Base-by-base conservation (phyloP, 1,140 invertebrate species). In the Cotesia chilonis region DNA sequence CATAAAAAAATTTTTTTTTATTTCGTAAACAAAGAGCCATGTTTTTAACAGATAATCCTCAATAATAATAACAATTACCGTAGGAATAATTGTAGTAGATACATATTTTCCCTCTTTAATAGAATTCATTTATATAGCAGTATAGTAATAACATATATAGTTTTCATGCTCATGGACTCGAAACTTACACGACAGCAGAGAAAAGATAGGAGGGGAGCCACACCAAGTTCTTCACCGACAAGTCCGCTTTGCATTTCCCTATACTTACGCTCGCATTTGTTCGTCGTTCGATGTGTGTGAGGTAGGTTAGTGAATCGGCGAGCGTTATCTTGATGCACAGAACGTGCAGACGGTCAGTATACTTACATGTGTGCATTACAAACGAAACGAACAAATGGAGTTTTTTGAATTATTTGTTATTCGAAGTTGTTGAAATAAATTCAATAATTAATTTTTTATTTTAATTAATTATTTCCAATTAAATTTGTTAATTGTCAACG, bases 271-370 rank as follows among this genome's bases (percentile, higher is more conserved):
- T 51, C 60, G 59, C 68, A 41, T 60, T 70, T 59, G 61, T 52
- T 65, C 70, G 70, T 76, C 60, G 63, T 17, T 66, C 35, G 75
- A 73, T 75, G 69, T 75, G 75, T 77, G 78, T 81, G 81, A 82
- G 82, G 82, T 79, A 82, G 81, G 82, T 82, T 82, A 83, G 82
- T 81, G 80, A 82, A 82, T 82, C 79, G 78, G 76, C 78, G 74
- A 77, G 79, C 78, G 79, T 80, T 82, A 82, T 82, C 79, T 80
- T 78, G 75, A 80, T 82, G 80, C 78, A 80, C 80, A 70, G 76
- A 74, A 80, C 79, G 80, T 77, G 74, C 77, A 73, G 79, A 75
- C 77, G 76, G 77, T 79, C 79, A 82, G 78, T 81, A 80, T 77
- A 75, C 75, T 77, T 79, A 78, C 79, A 81, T 78, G 73, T 80